These are phyloP conservation scores for Aegotheles bennettii DNA, from an alignment of 2,113 vertebrate genomes.

Conservation along the genomic window DNA sequence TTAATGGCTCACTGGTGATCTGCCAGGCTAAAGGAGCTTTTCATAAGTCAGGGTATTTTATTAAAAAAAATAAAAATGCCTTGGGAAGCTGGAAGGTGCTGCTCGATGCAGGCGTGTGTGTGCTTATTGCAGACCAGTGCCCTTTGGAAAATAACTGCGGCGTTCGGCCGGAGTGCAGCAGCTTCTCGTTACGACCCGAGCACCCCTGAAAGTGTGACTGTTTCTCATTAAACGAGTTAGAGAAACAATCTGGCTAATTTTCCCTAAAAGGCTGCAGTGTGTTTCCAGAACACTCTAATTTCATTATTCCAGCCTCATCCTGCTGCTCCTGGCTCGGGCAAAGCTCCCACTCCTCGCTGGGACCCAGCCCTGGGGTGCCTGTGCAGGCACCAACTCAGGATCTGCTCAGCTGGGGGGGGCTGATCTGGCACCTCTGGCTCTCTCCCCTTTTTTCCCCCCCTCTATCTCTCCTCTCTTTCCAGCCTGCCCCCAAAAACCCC, in stretches of 20 bases:
- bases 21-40: background rate
- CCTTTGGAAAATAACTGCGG: background rate
- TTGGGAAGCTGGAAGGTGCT: background rate
- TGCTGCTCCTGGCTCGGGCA: fast-evolving
- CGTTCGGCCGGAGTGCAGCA: background rate
- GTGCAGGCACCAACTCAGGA: background rate
- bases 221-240: background rate
- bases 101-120: background rate
- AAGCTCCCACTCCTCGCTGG: background rate
- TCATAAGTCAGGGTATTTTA: background rate
- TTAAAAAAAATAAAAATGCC: background rate
- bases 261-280: background rate
- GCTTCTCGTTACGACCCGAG: background rate
- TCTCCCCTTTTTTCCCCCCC: background rate
- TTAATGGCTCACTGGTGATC: background rate
- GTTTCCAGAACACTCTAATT: background rate
- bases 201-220: background rate
- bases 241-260: background rate
- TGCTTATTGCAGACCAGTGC: background rate
- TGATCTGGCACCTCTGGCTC: background rate
- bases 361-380: background rate
- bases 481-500: fast-evolving
- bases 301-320: background rate
- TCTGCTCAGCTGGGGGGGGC: background rate
- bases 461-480: background rate